These are phyloP conservation scores for Beroe ovata DNA, from an alignment of 37 sponge, comb jelly and placozoan species.

Conservation along the genomic window DNA sequence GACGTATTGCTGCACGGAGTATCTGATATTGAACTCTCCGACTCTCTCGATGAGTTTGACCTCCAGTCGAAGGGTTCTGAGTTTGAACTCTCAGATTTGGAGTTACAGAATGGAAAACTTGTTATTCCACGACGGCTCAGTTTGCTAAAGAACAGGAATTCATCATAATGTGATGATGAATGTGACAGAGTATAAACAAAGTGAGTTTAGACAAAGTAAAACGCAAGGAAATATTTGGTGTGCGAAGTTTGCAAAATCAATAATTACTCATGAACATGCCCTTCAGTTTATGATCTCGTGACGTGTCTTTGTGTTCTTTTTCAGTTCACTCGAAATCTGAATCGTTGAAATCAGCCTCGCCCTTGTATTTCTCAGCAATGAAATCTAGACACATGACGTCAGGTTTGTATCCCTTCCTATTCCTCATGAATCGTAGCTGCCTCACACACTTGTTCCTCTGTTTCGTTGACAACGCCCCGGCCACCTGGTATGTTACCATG, in stretches of 20 bases:
- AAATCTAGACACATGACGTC: not conserved
- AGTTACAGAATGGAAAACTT: not conserved
- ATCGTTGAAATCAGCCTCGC: not conserved
- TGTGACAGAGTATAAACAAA: not conserved
- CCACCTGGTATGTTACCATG: not conserved
- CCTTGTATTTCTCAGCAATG: constrained; percentile 9
- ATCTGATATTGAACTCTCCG: not conserved
- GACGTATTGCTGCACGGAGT: not conserved
- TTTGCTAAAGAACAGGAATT: not conserved
- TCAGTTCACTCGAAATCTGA: not conserved
- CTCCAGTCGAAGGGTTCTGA: constrained; percentile 18
- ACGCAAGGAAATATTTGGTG: no score
- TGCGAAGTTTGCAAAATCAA: not conserved
- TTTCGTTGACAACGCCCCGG: not conserved
- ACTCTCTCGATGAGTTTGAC: not conserved
- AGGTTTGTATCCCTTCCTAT: not conserved
- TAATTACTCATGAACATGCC: no score
- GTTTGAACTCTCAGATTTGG: constrained; percentile 31
- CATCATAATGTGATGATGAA: not conserved
- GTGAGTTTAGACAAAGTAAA: no score
- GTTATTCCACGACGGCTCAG: not conserved
- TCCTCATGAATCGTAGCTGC: not conserved
- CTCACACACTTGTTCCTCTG: not conserved
- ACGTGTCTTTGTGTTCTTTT: not conserved
- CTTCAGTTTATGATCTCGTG: no score